Evolutionary conservation across 2,888 invertebrate species (phyloP).

Genomic region (Penaeus monodon): DNA sequence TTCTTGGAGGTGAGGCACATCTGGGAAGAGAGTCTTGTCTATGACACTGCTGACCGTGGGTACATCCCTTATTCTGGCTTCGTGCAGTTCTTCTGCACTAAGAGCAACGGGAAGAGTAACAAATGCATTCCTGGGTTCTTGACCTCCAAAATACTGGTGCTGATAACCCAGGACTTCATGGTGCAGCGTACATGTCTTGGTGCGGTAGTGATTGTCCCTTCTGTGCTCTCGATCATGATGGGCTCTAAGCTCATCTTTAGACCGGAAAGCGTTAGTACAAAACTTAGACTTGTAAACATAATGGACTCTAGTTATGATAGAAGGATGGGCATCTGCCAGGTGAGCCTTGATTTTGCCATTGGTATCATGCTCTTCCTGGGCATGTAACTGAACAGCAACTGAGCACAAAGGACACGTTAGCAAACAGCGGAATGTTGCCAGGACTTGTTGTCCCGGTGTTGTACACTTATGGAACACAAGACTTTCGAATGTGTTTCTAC

Average conservation of each 20-base stretch:
- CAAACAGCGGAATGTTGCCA: slow-evolving; percentile 63
- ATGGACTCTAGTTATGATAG: slow-evolving; percentile 58
- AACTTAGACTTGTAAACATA: slow-evolving; percentile 65
- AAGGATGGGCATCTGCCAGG: slow-evolving; percentile 54
- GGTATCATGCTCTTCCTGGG: slow-evolving; percentile 58
- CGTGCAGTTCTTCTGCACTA: slow-evolving; percentile 61
- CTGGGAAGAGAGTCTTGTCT: slow-evolving; percentile 63
- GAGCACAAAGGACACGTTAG: slow-evolving; percentile 61
- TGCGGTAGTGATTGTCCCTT: slow-evolving; percentile 64
- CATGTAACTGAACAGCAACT: slow-evolving; percentile 54
- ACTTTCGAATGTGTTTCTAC: slow-evolving; percentile 58
- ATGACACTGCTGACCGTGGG: slow-evolving; percentile 64
- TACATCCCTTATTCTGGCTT: slow-evolving; percentile 55
- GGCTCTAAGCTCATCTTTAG: slow-evolving; percentile 64
- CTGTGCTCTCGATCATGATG: slow-evolving; percentile 64
- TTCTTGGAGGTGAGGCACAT: slow-evolving; percentile 53
- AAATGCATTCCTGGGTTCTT: slow-evolving; percentile 61
- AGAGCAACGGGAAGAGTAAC: slow-evolving; percentile 60
- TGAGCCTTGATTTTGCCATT: slow-evolving; percentile 60
- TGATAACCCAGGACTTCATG: slow-evolving; percentile 63
- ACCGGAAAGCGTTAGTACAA: slow-evolving; percentile 65
- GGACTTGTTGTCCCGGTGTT: slow-evolving; percentile 62
- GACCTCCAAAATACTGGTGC: slow-evolving; percentile 62
- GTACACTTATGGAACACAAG: slow-evolving; percentile 62
- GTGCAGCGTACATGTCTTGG: slow-evolving; percentile 63